phyloP scores from a whole-genome alignment of 2,888 invertebrate species.

The Lathronympha strigana region DNA sequence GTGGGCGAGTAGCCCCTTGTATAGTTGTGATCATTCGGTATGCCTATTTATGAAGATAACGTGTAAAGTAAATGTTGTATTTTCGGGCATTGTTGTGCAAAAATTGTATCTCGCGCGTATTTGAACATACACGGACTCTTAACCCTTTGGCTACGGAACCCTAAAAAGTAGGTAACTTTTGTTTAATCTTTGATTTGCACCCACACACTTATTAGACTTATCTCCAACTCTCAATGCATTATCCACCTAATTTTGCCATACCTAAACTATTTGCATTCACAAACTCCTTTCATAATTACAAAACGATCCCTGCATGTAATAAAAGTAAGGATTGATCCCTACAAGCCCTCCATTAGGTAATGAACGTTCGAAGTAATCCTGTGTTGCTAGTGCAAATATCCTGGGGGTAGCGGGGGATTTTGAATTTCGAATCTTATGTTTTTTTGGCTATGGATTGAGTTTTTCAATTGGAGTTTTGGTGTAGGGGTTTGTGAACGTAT shows the following conservation, averaged over 20 bases:
- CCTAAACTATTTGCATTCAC: background rate
- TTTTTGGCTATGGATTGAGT: conserved; percentile 48
- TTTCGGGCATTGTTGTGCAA: no score
- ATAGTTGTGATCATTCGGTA: no score
- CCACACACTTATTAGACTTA: no score
- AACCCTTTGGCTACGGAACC: no score
- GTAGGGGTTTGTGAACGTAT: conserved; percentile 7
- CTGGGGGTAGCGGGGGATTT: conserved; percentile 66
- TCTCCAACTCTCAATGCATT: background rate
- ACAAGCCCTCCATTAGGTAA: conserved; percentile 64
- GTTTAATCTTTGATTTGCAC: no score
- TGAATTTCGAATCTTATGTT: conserved; percentile 61
- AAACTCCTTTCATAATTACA: conserved; percentile 6
- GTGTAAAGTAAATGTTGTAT: no score
- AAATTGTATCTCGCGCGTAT: no score
- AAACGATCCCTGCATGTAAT: conserved; percentile 22
- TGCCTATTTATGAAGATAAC: no score
- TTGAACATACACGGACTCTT: no score
- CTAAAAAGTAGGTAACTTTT: no score
- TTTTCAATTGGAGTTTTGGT: conserved; percentile 21
- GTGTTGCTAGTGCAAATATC: conserved; percentile 66
- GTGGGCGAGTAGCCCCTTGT: no score
- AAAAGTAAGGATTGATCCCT: conserved; percentile 44
- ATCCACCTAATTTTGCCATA: background rate
- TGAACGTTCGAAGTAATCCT: conserved; percentile 73